A percentile compares a stretch with the other conserved stretches of the same genome.
phyloP scores from a whole-genome alignment of 1,140 invertebrate species.

The Euschistus heros region DNA sequence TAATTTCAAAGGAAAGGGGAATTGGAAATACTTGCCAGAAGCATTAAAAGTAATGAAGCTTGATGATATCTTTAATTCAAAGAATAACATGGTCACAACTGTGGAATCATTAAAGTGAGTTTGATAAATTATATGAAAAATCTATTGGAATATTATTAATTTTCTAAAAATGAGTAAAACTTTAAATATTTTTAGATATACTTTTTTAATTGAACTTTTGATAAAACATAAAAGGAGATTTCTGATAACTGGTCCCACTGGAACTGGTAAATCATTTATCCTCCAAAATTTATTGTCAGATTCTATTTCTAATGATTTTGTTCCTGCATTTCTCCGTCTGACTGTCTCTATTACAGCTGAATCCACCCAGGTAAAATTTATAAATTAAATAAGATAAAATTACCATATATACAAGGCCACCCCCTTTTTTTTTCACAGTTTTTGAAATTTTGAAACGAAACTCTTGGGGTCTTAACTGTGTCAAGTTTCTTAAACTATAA shows the following conservation, averaged over 20 bases:
- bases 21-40: conserved; percentile 12
- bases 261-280: conserved; percentile 86
- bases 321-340: conserved; percentile 75
- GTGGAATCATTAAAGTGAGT: conserved; percentile 3
- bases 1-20: background rate
- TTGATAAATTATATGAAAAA: no score
- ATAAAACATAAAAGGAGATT: conserved; percentile 55
- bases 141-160: no score
- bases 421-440: no score
- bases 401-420: no score
- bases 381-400: no score
- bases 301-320: conserved; percentile 57
- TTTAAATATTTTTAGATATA: background rate
- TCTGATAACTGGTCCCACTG: conserved; percentile 77
- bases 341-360: conserved; percentile 78
- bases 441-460: no score
- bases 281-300: conserved; percentile 75
- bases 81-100: conserved; percentile 3
- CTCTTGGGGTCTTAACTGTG: no score
- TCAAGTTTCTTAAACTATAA: no score
- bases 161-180: no score
- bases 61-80: conserved; percentile 3
- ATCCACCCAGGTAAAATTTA: conserved; percentile 43
- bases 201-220: conserved; percentile 30
- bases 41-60: background rate